Evolutionary conservation across 2,888 invertebrate genomes (phyloP).

Genomic region (Laspeyria flexula): DNA sequence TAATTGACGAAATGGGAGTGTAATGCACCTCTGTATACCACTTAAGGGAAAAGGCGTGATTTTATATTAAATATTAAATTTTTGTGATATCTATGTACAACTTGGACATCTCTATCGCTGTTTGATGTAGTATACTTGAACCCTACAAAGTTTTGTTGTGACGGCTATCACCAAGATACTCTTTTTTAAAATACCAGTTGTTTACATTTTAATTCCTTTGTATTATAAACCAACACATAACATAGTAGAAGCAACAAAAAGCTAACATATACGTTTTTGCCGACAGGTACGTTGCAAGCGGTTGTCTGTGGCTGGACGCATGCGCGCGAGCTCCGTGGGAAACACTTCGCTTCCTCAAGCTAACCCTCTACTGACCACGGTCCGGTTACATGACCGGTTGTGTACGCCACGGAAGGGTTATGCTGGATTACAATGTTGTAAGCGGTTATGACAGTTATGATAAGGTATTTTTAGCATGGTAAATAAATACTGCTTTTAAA

Average conservation of each 20-base stretch:
- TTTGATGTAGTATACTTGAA: no score
- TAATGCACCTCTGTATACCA: no score
- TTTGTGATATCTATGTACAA: no score
- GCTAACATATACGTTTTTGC: constrained; percentile 41
- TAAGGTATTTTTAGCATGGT: not conserved
- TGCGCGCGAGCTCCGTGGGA: constrained; percentile 56
- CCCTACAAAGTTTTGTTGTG: no score
- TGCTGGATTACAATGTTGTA: constrained; percentile 9
- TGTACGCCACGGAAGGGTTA: constrained; percentile 21
- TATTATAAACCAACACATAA: not conserved
- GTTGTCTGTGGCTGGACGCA: constrained; percentile 37
- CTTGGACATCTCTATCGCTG: no score
- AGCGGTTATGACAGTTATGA: constrained; percentile 4
- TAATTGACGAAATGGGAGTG: no score
- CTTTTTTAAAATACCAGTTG: no score
- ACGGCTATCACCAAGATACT: no score
- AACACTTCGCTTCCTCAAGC: constrained; percentile 53
- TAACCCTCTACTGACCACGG: constrained; percentile 36
- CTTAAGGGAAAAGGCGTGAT: no score
- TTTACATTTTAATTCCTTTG: not conserved
- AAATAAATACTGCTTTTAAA: no score
- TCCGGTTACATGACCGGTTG: constrained; percentile 42
- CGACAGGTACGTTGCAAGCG: constrained; percentile 43
- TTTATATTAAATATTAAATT: no score
- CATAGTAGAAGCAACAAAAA: constrained; percentile 12